Evolutionary conservation across 2,888 invertebrate species (phyloP), one percentile per base, ranked within the genome.

Genomic region (Seladonia tumulorum): DNA sequence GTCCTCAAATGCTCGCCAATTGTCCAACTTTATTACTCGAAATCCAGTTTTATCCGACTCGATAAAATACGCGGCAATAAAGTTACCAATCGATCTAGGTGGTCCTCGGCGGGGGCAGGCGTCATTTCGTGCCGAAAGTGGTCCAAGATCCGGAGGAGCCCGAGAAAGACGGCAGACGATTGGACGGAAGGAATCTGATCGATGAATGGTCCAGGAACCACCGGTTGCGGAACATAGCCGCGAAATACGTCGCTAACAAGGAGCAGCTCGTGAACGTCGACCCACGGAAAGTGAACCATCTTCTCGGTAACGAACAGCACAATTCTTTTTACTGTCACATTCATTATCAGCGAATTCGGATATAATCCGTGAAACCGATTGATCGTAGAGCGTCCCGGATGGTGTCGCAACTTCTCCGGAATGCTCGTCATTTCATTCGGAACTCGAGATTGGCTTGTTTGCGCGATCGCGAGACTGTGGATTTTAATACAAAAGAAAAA

Each of bases 121-220:
- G 97, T 71, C 97, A 97, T 92, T 97, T 97, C 95, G 95, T 97
- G 71, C 97, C 97, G 7, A 97, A 97, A 91, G 96, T 97, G 53
- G 97, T 97, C 0, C 95, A 96, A 89, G 97, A 97, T 92, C 97
- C 97, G 0, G 97, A 97, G 93, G 96, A 96, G 93, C 96, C 96
- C 0, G 96, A 96, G 85, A 96, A 97, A 86, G 97, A 97, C 93
- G 97, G 97, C 0, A 96, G 97, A 91, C 96, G 97, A 88, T 95
- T 97, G 29, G 98, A 98, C 92, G 97, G 97, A 0, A 95, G 97
- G 85, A 97, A 98, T 95, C 96, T 98, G 78, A 97, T 98, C 82
- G 97, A 98, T 94, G 97, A 97, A 94, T 98, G 98, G 98, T 96
- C 97, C 0, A 95, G 97, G 89, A 97, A 97, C 93, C 97, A 97